These are phyloP conservation scores for Mustela nigripes DNA, from an alignment of 2,113 vertebrate genomes.

Conservation along the genomic window DNA sequence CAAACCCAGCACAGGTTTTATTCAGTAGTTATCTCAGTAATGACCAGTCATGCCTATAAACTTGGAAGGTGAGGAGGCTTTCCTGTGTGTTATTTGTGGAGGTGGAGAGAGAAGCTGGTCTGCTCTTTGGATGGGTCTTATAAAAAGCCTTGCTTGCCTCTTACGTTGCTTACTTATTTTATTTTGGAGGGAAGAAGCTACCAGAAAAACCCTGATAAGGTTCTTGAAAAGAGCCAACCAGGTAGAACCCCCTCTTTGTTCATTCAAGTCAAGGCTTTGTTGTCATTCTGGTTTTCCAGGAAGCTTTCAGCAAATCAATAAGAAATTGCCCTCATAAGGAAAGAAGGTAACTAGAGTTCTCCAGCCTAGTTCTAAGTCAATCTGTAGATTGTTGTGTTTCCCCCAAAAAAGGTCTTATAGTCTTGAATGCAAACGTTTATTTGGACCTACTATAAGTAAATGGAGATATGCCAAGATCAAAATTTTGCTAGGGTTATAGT, in stretches of 20 bases:
- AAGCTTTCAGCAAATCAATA: not conserved
- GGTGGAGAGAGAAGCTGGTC: not conserved
- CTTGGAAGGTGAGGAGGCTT: not conserved
- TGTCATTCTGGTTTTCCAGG: not conserved
- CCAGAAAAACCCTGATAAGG: not conserved
- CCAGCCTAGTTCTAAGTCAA: not conserved
- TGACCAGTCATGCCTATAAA: not conserved
- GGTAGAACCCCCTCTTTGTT: not conserved
- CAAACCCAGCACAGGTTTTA: not conserved
- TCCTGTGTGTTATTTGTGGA: not conserved
- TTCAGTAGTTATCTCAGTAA: not conserved
- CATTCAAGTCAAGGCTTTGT: not conserved
- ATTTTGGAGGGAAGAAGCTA: not conserved
- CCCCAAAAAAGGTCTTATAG: not conserved
- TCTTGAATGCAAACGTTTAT: constrained; percentile 32
- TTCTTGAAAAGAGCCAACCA: constrained; percentile 22
- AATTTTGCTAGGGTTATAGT: constrained; percentile 7
- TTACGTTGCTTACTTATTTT: not conserved
- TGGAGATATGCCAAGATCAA: constrained; percentile 20
- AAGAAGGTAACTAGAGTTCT: not conserved
- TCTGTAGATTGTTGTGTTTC: not conserved
- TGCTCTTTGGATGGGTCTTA: not conserved
- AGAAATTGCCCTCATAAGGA: not conserved
- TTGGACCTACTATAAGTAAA: not conserved
- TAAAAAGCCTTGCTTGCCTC: constrained; percentile 25